A percentile compares a stretch with the other conserved stretches of the same genome.
Conservation (phyloP, 2,113 vertebrate species). For the Myotis brandtii region DNA sequence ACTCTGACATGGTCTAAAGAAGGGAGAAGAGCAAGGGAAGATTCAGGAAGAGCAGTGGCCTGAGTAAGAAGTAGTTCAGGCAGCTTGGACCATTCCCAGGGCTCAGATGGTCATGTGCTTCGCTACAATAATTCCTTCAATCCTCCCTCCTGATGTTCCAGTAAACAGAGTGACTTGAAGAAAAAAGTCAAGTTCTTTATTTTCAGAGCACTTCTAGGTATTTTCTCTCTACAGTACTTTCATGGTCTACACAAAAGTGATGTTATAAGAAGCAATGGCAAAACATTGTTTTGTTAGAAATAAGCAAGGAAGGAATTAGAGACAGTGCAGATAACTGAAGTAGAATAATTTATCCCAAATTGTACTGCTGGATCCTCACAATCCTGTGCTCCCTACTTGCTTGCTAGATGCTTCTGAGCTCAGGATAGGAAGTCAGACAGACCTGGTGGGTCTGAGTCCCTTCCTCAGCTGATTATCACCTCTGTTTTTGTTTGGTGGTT, state of each 20-base stretch:
- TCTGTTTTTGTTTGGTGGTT: background rate
- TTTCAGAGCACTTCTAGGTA: background rate
- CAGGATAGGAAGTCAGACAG: background rate
- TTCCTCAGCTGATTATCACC: background rate
- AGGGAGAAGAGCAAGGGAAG: background rate
- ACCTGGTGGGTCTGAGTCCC: background rate
- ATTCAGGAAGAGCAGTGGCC: background rate
- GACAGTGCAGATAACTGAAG: background rate
- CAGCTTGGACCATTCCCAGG: background rate
- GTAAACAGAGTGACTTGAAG: background rate
- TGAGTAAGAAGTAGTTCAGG: background rate
- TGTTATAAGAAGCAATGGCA: background rate
- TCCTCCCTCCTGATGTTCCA: background rate
- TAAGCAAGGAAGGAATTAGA: background rate
- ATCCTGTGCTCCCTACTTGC: too few species aligned
- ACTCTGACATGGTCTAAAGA: background rate
- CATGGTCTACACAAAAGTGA: background rate
- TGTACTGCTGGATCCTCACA: background rate
- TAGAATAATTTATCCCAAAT: background rate
- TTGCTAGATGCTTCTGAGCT: background rate
- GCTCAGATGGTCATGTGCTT: background rate
- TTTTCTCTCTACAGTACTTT: background rate
- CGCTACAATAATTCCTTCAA: background rate
- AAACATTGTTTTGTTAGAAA: constrained; percentile 37
- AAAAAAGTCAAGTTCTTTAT: constrained; percentile 20